Evolutionary conservation across 2,888 invertebrate genomes (phyloP), one percentile per base, ranked within the genome.

Genomic region (Kuschelorhynchus macadamiae): DNA sequence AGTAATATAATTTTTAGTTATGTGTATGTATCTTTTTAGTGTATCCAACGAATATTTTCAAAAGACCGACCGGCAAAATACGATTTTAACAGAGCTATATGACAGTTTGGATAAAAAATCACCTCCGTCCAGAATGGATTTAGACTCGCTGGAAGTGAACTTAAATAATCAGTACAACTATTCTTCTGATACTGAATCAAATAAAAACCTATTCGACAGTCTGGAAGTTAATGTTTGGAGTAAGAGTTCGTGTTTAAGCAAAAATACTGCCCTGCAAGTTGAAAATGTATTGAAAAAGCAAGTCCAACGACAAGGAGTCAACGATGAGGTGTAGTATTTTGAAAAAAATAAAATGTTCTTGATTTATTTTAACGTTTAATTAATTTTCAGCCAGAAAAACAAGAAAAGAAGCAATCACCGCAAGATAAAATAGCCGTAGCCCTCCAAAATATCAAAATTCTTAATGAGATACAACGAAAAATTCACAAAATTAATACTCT

Each of bases 401-500:
- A 9, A 11, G 36, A 36, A 36, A 36, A 36, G 16, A 53, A 39
- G 39, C 17, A 25, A 11, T 73, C 71, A 18, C 71, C 71, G 2
- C 75, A 76, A 59, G 74, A 77, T 55, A 76, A 79, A 66, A 82
- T 82, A n/a, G 82, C 83, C 55, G 74, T 77, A 41, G 81, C 82
- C 0, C 70, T 83, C n/a, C 87, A 88, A 47, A 89, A 89, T 74
- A 86, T 89, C 4, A 87, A 87, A 73, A 88, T 89, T 75, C 86
- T 88, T 69, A 88, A 88, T 77, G 87, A 89, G 70, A 91, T 92
- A 20, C 91, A 91, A 80, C 85, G 89, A 61, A 91, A 91, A 79
- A 87, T 91, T 11, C 88, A 89, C 76, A 89, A 90, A 25, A 91
- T 92, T 25, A 91, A 91, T 76, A 89, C 88, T 74, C 77, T 92